These are phyloP conservation scores for Gadus chalcogrammus DNA, from an alignment of 2,113 vertebrate species.

Conservation along the genomic window DNA sequence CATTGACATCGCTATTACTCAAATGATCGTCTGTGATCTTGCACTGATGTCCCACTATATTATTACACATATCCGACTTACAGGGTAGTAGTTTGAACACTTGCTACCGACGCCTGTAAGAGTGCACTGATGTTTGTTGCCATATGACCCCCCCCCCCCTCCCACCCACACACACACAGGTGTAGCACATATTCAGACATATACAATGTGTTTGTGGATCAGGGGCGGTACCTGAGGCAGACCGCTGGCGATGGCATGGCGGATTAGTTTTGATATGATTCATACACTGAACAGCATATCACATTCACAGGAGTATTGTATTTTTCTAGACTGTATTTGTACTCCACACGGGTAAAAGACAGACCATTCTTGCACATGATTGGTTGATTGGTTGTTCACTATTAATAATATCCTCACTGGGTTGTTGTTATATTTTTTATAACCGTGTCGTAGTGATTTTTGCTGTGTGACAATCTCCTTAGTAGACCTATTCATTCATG, in stretches of 20 bases:
- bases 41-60: constrained; percentile 37
- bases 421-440: constrained; percentile 28
- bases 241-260: constrained; percentile 47
- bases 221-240: constrained; percentile 43
- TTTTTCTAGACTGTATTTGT: constrained; percentile 88
- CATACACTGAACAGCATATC: constrained; percentile 68
- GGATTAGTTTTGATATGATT: constrained; percentile 58
- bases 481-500: neutral
- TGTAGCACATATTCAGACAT: constrained; percentile 7
- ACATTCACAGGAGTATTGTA: constrained; percentile 83
- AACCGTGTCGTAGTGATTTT: constrained; percentile 45
- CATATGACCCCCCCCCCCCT: constrained; percentile 5
- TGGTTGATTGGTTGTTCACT: constrained; percentile 34
- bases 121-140: constrained; percentile 18
- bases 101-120: constrained; percentile 29
- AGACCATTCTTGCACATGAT: constrained; percentile 50
- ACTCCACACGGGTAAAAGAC: constrained; percentile 54
- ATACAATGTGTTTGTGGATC: neutral
- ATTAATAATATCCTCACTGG: constrained; percentile 9
- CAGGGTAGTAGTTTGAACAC: constrained; percentile 28
- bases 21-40: neutral
- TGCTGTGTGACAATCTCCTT: constrained; percentile 48
- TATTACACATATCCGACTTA: constrained; percentile 18
- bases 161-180: constrained; percentile 20
- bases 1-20: neutral